Conservation (phyloP, 2,797 vertebrate species). For the Lophotriccus pileatus region DNA sequence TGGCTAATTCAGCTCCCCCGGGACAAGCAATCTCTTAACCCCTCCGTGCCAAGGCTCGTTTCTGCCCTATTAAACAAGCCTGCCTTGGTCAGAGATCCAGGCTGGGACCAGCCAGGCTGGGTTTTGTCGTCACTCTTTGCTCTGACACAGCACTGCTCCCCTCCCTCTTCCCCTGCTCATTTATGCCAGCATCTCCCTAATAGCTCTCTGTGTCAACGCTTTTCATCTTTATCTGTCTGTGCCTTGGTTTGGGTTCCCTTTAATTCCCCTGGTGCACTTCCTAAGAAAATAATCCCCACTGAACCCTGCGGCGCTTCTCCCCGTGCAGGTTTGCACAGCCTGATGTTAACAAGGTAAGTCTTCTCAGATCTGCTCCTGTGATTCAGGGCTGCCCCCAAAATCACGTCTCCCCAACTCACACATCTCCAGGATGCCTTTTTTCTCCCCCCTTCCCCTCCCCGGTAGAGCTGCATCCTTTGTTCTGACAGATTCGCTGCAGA, state of each 20-base stretch:
- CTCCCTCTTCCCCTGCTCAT: background rate
- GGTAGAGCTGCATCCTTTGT: background rate
- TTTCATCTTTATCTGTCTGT: background rate
- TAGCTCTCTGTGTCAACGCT: background rate
- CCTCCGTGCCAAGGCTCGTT: background rate
- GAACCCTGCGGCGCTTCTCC: background rate
- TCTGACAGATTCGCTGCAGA: background rate
- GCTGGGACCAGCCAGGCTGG: background rate
- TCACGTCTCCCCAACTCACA: background rate
- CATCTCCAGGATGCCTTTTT: background rate
- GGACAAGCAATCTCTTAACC: slow-evolving; percentile 39
- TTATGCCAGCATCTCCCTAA: background rate
- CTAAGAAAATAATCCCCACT: background rate
- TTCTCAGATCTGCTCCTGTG: background rate
- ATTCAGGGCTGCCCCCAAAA: background rate
- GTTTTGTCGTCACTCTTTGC: background rate
- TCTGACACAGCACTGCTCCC: background rate
- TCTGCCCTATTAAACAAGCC: background rate
- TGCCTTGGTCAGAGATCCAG: background rate
- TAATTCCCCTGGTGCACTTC: background rate
- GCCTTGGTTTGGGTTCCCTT: background rate
- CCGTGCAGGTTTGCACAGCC: background rate
- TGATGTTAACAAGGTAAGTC: background rate
- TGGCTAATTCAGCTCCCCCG: background rate
- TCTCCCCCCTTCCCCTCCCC: too few species aligned